A percentile compares a stretch with the other conserved stretches of the same genome.
Evolutionary conservation across 2,113 vertebrate genomes (phyloP).

Genomic region (Pangasianodon gigas): DNA sequence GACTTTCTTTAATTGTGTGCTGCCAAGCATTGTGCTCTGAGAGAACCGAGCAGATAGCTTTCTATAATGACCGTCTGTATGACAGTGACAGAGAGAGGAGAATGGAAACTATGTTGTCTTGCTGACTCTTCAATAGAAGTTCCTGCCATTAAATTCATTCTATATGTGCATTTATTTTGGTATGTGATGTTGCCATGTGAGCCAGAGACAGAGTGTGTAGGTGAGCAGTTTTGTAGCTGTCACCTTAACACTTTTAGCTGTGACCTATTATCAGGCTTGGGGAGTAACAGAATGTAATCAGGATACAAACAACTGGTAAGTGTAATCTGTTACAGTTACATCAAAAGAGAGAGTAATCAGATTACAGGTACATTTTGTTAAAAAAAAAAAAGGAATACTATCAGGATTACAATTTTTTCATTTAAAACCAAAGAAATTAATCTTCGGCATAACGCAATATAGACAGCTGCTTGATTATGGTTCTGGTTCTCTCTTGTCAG

Average conservation of each 20-base stretch:
- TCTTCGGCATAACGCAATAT: too few relatives aligned
- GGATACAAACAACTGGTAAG: too few relatives aligned
- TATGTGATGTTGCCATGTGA: not conserved
- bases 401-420: too few relatives aligned
- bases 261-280: not conserved
- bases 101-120: not conserved
- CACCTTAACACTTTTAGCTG: not conserved
- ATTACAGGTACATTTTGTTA: too few relatives aligned
- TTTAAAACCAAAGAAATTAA: too few relatives aligned
- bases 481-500: too few relatives aligned
- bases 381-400: too few relatives aligned
- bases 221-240: not conserved
- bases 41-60: not conserved
- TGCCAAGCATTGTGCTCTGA: not conserved
- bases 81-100: not conserved
- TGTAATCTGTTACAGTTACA: too few relatives aligned
- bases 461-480: too few relatives aligned
- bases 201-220: not conserved
- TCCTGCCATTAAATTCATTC: not conserved
- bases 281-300: too few relatives aligned
- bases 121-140: not conserved
- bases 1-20: constrained; percentile 9
- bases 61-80: not conserved
- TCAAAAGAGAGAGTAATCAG: too few relatives aligned
- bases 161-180: not conserved